Percentiles rank a stretch among this genome's conserved stretches.
Conservation (phyloP, 2,113 vertebrate genomes). For the Platichthys stellatus region DNA sequence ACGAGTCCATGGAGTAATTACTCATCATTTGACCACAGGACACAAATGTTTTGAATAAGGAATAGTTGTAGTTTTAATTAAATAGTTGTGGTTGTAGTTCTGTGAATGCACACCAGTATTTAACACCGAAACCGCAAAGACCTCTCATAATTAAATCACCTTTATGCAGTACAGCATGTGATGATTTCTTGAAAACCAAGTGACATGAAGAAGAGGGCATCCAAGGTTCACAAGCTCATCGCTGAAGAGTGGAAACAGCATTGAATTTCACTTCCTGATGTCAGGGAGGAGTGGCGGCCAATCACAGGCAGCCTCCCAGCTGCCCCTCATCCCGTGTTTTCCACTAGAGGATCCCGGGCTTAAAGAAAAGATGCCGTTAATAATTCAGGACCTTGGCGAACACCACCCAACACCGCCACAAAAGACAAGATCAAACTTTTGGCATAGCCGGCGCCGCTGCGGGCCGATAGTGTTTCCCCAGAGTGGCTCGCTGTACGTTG, state of each 20-base stretch:
- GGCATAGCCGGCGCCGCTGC: constrained; percentile 64
- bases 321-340: constrained; percentile 84
- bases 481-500: constrained; percentile 74
- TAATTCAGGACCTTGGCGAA: constrained; percentile 86
- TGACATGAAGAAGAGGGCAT: constrained; percentile 71
- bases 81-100: too few species aligned
- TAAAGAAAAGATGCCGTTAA: constrained; percentile 85
- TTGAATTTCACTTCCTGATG: constrained; percentile 84
- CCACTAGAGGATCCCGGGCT: constrained; percentile 76
- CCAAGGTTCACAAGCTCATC: constrained; percentile 72
- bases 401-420: constrained; percentile 76
- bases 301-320: constrained; percentile 83
- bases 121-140: neutral
- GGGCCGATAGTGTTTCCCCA: constrained; percentile 79
- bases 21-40: constrained; percentile 26
- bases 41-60: constrained; percentile 1
- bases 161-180: constrained; percentile 32
- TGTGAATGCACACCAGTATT: neutral
- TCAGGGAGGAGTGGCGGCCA: constrained; percentile 69
- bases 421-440: constrained; percentile 84
- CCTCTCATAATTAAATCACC: neutral
- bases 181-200: constrained; percentile 54
- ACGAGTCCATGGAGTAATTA: constrained; percentile 35
- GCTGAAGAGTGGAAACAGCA: constrained; percentile 80
- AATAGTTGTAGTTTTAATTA: neutral